Conservation (phyloP, 2,797 vertebrate species). For the Atherinosoma microstoma region DNA sequence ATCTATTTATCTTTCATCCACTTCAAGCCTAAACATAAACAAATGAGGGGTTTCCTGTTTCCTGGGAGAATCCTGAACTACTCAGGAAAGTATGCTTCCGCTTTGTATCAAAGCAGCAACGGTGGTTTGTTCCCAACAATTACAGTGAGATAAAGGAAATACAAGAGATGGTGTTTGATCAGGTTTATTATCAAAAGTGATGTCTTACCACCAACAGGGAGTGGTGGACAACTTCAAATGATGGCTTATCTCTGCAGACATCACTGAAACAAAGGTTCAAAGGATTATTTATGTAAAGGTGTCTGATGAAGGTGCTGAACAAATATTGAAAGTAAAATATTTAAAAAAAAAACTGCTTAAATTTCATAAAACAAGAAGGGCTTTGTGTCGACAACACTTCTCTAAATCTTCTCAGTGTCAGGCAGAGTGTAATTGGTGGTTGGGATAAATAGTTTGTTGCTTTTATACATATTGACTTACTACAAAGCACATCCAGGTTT, state of each 20-base stretch:
- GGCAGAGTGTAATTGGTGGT: too few species aligned
- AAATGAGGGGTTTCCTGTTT: conserved; percentile 44
- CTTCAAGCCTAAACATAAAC: conserved; percentile 23
- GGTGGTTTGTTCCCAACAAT: conserved; percentile 39
- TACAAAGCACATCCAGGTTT: conserved; percentile 19
- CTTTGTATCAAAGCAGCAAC: conserved; percentile 45
- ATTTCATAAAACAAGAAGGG: background rate
- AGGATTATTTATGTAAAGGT: conserved; percentile 13
- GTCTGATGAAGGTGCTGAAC: background rate
- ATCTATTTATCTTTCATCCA: conserved; percentile 10
- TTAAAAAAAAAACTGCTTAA: background rate
- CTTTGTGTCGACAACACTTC: conserved; percentile 16
- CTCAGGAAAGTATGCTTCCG: conserved; percentile 44
- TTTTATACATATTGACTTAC: background rate
- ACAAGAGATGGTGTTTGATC: conserved; percentile 28
- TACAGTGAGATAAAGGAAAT: conserved; percentile 52
- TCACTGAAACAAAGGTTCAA: background rate
- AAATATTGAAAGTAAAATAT: background rate
- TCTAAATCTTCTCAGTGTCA: conserved; percentile 14
- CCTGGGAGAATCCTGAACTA: conserved; percentile 57
- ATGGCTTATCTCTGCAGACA: conserved; percentile 19
- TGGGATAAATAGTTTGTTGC: background rate
- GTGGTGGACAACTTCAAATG: conserved; percentile 14
- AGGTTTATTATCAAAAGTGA: conserved; percentile 42
- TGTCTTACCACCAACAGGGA: conserved; percentile 20